phyloP scores from a whole-genome alignment of 2,797 vertebrate genomes.

The Coregonus suidteri region DNA sequence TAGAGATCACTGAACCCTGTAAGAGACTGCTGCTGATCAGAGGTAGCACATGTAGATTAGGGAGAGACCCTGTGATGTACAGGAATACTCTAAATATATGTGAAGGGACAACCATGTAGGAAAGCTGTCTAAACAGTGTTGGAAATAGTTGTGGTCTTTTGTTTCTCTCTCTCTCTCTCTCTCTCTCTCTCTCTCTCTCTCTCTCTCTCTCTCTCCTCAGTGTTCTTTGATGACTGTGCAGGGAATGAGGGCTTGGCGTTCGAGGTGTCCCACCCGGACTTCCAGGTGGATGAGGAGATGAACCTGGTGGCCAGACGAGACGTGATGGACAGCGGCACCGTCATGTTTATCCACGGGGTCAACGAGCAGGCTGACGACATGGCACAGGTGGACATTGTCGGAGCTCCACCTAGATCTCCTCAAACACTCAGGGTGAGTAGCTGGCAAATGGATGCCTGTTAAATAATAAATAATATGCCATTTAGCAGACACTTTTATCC shows the following conservation, averaged over 20 bases:
- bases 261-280: conserved; percentile 86
- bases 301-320: conserved; percentile 81
- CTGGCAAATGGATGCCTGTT: neutral
- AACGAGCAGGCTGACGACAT: conserved; percentile 82
- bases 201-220: conserved; percentile 60
- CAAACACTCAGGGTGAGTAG: conserved; percentile 80
- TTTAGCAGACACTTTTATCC: no score
- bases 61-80: neutral
- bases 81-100: neutral
- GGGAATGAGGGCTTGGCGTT: conserved; percentile 85
- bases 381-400: conserved; percentile 83
- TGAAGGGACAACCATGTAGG: neutral
- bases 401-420: conserved; percentile 65
- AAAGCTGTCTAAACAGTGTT: neutral
- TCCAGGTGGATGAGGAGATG: conserved; percentile 81
- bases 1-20: neutral
- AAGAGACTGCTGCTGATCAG: neutral
- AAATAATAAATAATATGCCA: no score
- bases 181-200: neutral
- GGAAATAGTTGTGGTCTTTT: neutral
- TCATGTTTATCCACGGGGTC: conserved; percentile 82
- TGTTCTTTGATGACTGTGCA: conserved; percentile 90
- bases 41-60: neutral
- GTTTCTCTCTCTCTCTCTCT: neutral
- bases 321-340: conserved; percentile 65